These are phyloP conservation scores for Macrotus californicus DNA, from an alignment of 2,113 vertebrate genomes.

Conservation along the genomic window DNA sequence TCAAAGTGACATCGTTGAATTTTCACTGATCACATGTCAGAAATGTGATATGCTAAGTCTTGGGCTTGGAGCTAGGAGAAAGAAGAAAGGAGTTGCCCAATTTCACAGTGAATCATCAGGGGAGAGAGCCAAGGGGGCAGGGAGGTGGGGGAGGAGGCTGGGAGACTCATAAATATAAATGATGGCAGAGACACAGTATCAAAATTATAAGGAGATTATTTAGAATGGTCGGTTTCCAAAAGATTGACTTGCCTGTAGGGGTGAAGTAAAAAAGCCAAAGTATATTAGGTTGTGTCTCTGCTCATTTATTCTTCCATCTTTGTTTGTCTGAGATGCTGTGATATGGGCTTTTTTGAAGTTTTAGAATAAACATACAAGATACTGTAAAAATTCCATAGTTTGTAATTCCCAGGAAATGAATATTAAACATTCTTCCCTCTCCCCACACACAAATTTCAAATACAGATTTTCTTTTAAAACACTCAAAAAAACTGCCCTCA, in stretches of 20 bases:
- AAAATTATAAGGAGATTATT: not conserved
- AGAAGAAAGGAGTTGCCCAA: not conserved
- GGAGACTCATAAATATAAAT: not conserved
- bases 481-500: not conserved
- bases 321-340: not conserved
- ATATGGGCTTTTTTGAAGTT: not conserved
- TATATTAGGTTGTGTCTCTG: not conserved
- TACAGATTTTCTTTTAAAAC: not conserved
- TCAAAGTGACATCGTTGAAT: not conserved
- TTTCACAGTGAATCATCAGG: not conserved
- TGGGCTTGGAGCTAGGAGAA: not conserved
- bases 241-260: not conserved
- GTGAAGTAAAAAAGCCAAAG: not conserved
- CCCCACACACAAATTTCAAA: not conserved
- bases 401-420: not conserved
- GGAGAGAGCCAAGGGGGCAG: not conserved
- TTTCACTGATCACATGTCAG: not conserved
- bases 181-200: not conserved
- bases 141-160: not conserved
- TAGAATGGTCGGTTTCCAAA: not conserved
- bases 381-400: not conserved
- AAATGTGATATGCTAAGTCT: not conserved
- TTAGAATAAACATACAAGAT: not conserved
- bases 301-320: not conserved
- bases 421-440: not conserved